Base-by-base conservation (phyloP, 2,888 invertebrate species). In the Serripes groenlandicus region DNA sequence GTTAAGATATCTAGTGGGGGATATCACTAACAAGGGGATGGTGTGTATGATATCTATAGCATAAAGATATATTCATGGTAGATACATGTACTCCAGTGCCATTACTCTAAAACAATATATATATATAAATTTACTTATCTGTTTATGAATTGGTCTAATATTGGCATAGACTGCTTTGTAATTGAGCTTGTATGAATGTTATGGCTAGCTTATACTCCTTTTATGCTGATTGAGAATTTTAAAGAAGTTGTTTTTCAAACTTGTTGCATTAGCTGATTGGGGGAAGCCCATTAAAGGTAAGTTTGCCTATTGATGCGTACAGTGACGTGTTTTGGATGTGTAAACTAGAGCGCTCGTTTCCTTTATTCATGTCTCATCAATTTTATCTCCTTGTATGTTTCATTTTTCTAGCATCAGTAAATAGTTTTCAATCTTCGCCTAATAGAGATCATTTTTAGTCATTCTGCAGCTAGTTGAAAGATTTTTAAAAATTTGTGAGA, bases 251-350 rank as follows among this genome's bases (percentile, higher is more conserved):
- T 77, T 81, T 75, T 71, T 81, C 75, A 77, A 62, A 66, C 66
- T 81, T 85, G 64, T 75, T 79, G 79, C 78, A 72, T 81, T 83
- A 86, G 86, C 83, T 60, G 86, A 86, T 86, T 86, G 86, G 86
- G 86, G 86, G 70, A 83, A 81, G 54, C 86, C 86, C 49, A 86
- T 76, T 28, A 86, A 81, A 86, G 86, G 86, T 86, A 86, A 86
- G 86, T 32, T 54, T 30, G 18, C 26, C 28, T 42, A 42, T 66
- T 35, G 42, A 23, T 66, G 66, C 66, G 66, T 66, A 66, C 66
- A 66, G 66, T 66, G 66, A 66, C 18, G 4, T 30, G 23, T 34
- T 66, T 66, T 66, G 42, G 42, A 35, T 66, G 66, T 66, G 66
- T 66, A 35, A 26, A 42, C 11, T 66, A 66, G 66, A 66, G 11